phyloP scores from a whole-genome alignment of 37 sponge, comb jelly and placozoan genomes.

The Cladorhizidae sp. region DNA sequence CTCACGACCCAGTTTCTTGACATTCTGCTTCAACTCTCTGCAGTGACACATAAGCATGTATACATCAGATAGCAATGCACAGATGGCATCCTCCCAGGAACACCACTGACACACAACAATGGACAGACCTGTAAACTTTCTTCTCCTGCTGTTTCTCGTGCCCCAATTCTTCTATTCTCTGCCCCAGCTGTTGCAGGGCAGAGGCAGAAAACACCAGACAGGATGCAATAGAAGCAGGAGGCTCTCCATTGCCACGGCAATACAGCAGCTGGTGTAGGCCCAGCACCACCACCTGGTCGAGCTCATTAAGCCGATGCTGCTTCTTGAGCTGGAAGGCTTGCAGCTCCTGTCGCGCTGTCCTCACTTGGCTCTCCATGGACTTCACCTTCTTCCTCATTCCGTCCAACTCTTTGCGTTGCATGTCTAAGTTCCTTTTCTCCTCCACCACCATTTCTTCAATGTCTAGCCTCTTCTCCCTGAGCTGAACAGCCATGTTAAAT shows the following conservation, averaged over 20 bases:
- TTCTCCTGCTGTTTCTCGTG: slow-evolving; percentile 86
- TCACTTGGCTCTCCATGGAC: slow-evolving; percentile 87
- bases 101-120: no score
- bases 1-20: slow-evolving; percentile 55
- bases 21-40: slow-evolving; percentile 65
- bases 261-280: slow-evolving; percentile 85
- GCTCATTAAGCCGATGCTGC: slow-evolving; percentile 94
- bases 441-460: slow-evolving; percentile 86
- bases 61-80: no score
- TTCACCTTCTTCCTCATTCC: slow-evolving; percentile 89
- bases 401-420: slow-evolving; percentile 84
- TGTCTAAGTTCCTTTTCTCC: slow-evolving; percentile 84
- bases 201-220: slow-evolving; percentile 85
- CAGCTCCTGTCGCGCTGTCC: slow-evolving; percentile 85
- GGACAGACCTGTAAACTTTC: slow-evolving; percentile 72
- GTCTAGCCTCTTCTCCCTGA: slow-evolving; percentile 89
- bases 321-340: slow-evolving; percentile 91
- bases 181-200: slow-evolving; percentile 32
- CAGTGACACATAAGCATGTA: background rate
- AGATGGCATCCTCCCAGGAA: no score
- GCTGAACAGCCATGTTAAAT: slow-evolving; percentile 70
- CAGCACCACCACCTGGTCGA: slow-evolving; percentile 88
- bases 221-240: slow-evolving; percentile 51
- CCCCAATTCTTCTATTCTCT: slow-evolving; percentile 81
- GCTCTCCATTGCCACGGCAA: slow-evolving; percentile 39